Evolutionary conservation across 2,888 invertebrate genomes (phyloP), one percentile per base, ranked within the genome.

Genomic region (Sphaerophoria rueppellii): DNA sequence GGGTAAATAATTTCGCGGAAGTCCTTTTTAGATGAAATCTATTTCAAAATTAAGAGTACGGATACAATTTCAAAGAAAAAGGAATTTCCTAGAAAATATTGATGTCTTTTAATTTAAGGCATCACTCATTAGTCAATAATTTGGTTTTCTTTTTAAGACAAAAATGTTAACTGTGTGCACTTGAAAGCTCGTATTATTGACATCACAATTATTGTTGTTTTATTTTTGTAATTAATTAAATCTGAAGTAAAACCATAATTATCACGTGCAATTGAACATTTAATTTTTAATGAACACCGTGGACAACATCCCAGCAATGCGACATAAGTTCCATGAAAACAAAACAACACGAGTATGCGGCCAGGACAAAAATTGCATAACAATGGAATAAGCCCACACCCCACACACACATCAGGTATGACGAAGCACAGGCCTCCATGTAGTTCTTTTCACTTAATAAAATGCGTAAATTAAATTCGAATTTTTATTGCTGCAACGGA

Each of bases 241-340:
- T 82, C 65, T 74, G 63, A 82, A 82, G 82, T 82, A 74, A 78
- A 70, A 78, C 70, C 78, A 74, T 71, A 78, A 82, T 82, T 78
- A 82, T 78, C 65, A 32, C 73, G 73, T 74, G 52, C 82, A 82
- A 82, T 73, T 77, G 61, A 43, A 78, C 73, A 69, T 57, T 52
- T 32, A 82, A 82, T 74, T 70, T 54, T 58, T 73, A 74, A 78
- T 58, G 37, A 50, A 61, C 40, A 69, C 73, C 61, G 61, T 32
- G 61, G 12, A 60, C 60, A 55, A 58, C 67, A 24, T 24, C 40
- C 0, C 7, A 52, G 72, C 54, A 34, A 40, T 57, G 69, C 52
- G 63, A 74, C 82, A 82, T 78, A 70, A 74, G 69, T 65, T 77
- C 57, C 77, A 82, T 67, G n/a, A 50, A 34, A 63, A 61, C n/a